Evolutionary conservation across 2,888 invertebrate species (phyloP), one percentile per base, ranked within the genome.

Genomic region (Chalcosyrphus nemorum): DNA sequence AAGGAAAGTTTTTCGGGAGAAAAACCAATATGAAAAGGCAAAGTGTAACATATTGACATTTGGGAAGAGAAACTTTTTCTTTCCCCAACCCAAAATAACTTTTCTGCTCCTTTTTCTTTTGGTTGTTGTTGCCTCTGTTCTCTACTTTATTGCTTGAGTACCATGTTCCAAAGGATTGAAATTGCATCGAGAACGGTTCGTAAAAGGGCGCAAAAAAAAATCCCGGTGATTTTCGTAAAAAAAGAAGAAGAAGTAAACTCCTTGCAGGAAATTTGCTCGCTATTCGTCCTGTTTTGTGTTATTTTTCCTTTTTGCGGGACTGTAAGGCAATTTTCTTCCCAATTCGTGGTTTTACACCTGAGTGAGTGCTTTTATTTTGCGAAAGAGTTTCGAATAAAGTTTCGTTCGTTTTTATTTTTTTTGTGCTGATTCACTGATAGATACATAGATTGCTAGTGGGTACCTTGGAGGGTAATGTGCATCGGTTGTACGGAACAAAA

Each of bases 261-360:
- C 9, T 7, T 4, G 1, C 9, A 32, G 11, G 1, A 32, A 7
- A 2, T 32, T 32, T 11, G 32, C 11, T 32, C 32, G 4, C 35
- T n/a, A n/a, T 35, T 35, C n/a, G 35, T 35, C 35, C 32, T 35
- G 32, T 35, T 11, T 35, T 35, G n/a, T 35, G 9, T 7, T 32
- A 7, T n/a, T 7, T 29, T 29, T 29, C 7, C 7, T 29, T 29
- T 4, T 38, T 4, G 2, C 13, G n/a, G 0, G n/a, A 38, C 35
- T 35, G 11, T 35, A 35, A 17, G 21, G 35, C 38, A 38, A 57
- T 57, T 5, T 57, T 21, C n/a, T 19, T 57, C 35, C 2, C 35
- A 57, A 57, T 57, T 38, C 56, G 38, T 57, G 35, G 56, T 21
- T 38, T 57, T 13, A 17, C 35, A 57, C 38, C 56, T 57, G 56